Conservation (phyloP, 1,140 invertebrate genomes). For the Drosophila kepulauana region DNA sequence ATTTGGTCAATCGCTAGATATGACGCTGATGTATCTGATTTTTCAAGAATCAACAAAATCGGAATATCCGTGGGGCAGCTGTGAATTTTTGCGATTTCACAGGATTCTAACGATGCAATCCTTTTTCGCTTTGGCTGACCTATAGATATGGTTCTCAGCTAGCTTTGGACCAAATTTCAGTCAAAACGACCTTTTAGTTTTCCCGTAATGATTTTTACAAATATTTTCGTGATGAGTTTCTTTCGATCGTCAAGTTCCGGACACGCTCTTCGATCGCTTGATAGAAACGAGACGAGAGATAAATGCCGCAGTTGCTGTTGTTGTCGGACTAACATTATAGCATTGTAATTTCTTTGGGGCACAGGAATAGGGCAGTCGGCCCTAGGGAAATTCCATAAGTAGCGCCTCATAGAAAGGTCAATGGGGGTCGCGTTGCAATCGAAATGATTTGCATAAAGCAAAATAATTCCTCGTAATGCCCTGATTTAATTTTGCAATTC, state of each 20-base stretch:
- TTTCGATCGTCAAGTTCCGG: slow-evolving; percentile 24
- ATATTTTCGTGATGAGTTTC: slow-evolving; percentile 61
- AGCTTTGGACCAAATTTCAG: slow-evolving; percentile 40
- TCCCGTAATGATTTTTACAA: slow-evolving; percentile 67
- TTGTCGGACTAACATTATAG: background rate
- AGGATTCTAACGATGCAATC: background rate
- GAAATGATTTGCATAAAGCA: slow-evolving; percentile 55
- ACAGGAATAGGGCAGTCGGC: slow-evolving; percentile 10
- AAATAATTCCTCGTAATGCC: slow-evolving; percentile 10
- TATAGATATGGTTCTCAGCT: background rate
- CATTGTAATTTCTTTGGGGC: slow-evolving; percentile 2
- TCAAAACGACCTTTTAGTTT: slow-evolving; percentile 31
- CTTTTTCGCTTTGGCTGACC: background rate
- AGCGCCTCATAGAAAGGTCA: slow-evolving; percentile 49
- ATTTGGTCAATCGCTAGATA: slow-evolving; percentile 16
- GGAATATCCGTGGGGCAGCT: slow-evolving; percentile 8
- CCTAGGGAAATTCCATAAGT: slow-evolving; percentile 40
- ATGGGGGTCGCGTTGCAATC: slow-evolving; percentile 35
- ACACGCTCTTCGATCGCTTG: slow-evolving; percentile 8
- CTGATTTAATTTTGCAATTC: slow-evolving; percentile 47
- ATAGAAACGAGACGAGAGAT: slow-evolving; percentile 30
- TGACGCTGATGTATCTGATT: slow-evolving; percentile 66
- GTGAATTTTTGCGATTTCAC: slow-evolving; percentile 42
- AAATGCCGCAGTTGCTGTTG: slow-evolving; percentile 30
- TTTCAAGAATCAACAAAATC: slow-evolving; percentile 73